Conservation (phyloP, 2,113 vertebrate species). For the Morone chrysops region DNA sequence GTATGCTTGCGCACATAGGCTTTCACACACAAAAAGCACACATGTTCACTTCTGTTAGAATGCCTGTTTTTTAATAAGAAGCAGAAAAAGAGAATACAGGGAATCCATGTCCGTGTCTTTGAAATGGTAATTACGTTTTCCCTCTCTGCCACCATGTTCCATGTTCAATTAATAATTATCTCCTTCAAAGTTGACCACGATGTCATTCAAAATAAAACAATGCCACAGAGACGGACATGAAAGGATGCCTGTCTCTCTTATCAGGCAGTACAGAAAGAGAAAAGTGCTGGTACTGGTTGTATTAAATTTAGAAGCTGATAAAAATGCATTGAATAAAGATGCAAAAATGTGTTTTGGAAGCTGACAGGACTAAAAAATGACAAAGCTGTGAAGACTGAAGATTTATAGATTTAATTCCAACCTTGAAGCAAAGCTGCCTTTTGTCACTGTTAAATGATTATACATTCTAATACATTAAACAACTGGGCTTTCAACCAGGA, state of each 20-base stretch:
- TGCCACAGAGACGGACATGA: conserved; percentile 46
- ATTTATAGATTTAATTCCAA: not conserved
- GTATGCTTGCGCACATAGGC: not conserved
- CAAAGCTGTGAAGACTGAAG: not conserved
- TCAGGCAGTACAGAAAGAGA: conserved; percentile 3
- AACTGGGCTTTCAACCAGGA: not conserved
- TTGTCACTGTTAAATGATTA: not conserved
- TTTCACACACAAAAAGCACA: not conserved
- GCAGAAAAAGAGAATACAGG: conserved; percentile 15
- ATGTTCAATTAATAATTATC: conserved; percentile 53
- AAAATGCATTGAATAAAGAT: conserved; percentile 20
- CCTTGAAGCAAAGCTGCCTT: not conserved
- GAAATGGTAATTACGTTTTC: conserved; percentile 57
- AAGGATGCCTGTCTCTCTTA: conserved; percentile 29
- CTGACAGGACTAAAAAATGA: conserved; percentile 15
- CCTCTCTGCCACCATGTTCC: conserved; percentile 9
- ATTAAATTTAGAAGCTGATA: conserved; percentile 50
- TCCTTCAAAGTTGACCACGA: conserved; percentile 48
- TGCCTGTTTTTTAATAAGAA: conserved; percentile 24
- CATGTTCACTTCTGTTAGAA: not conserved
- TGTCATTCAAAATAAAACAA: conserved; percentile 58
- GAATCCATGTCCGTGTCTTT: conserved; percentile 36
- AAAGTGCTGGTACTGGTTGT: not conserved
- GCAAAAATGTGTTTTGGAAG: not conserved
- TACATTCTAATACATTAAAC: conserved; percentile 3